Percentiles rank a stretch among this genome's conserved stretches.
Evolutionary conservation across 2,888 invertebrate species (phyloP).

Genomic region (Lottia scabra): DNA sequence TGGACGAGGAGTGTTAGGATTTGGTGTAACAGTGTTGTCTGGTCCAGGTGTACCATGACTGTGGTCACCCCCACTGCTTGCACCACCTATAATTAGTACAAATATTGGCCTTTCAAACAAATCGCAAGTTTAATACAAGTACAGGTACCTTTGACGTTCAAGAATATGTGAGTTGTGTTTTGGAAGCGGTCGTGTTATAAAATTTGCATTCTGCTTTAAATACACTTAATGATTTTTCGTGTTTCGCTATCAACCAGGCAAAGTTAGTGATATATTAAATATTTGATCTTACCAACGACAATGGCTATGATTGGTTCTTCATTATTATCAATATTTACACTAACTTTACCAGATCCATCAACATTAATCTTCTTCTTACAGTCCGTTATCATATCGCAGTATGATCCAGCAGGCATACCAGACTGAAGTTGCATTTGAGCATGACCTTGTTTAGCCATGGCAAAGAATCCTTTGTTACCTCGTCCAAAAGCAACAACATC

Average conservation of each 20-base stretch:
- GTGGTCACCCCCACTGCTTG: too few relatives aligned
- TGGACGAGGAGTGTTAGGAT: conserved; percentile 19
- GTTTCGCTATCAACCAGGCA: too few relatives aligned
- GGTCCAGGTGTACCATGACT: background rate
- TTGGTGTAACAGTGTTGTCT: background rate
- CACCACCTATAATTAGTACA: too few relatives aligned
- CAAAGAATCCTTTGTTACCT: conserved; percentile 63
- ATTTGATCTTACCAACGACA: conserved; percentile 46
- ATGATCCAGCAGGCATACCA: conserved; percentile 63
- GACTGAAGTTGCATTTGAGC: conserved; percentile 58
- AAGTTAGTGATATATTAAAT: too few relatives aligned
- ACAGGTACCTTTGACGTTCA: too few relatives aligned
- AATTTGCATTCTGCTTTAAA: too few relatives aligned
- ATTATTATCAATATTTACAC: conserved; percentile 45
- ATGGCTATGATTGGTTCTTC: conserved; percentile 60
- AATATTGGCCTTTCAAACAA: too few relatives aligned
- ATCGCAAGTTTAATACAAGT: too few relatives aligned
- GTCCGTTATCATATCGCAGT: conserved; percentile 66
- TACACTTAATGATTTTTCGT: too few relatives aligned
- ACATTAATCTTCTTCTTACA: conserved; percentile 55
- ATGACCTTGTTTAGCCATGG: conserved; percentile 56
- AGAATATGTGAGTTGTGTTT: too few relatives aligned
- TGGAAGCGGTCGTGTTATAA: too few relatives aligned
- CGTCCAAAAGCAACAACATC: conserved; percentile 62
- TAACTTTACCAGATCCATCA: conserved; percentile 51